Percentiles rank a stretch among this genome's conserved stretches.
phyloP scores from a whole-genome alignment of 2,113 vertebrate species.

The Bombycilla garrulus region DNA sequence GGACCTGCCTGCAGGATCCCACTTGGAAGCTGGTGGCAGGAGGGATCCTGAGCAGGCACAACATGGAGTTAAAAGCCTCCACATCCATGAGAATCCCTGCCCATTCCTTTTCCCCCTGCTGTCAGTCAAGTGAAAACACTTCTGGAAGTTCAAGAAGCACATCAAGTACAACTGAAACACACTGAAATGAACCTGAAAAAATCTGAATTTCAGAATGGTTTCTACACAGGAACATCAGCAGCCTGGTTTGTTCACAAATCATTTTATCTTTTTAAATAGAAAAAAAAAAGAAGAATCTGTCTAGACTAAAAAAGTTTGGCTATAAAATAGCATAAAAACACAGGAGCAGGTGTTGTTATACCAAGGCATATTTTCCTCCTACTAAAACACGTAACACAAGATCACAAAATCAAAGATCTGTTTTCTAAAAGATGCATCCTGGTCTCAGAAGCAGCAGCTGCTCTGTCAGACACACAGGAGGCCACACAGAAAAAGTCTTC shows the following conservation, averaged over 20 bases:
- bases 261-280: slow-evolving; percentile 18
- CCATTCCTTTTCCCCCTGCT: background rate
- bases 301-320: slow-evolving; percentile 52
- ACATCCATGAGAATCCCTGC: background rate
- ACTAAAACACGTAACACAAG: slow-evolving; percentile 21
- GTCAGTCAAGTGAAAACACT: background rate
- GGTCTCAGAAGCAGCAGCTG: background rate
- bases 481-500: background rate
- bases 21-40: background rate
- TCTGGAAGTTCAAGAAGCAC: background rate
- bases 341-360: background rate
- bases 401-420: background rate
- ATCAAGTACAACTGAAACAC: background rate
- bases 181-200: background rate
- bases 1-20: slow-evolving; percentile 44
- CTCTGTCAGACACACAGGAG: background rate
- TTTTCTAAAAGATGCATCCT: slow-evolving; percentile 4
- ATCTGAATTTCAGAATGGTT: background rate
- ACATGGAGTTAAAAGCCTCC: background rate
- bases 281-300: slow-evolving; percentile 48
- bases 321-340: slow-evolving; percentile 54
- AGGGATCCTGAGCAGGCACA: background rate
- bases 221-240: slow-evolving; percentile 2
- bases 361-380: background rate
- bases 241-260: slow-evolving; percentile 30